phyloP scores from a whole-genome alignment of 64 coral and sea anemone genomes.

The Hydrozoanthus tunicans region DNA sequence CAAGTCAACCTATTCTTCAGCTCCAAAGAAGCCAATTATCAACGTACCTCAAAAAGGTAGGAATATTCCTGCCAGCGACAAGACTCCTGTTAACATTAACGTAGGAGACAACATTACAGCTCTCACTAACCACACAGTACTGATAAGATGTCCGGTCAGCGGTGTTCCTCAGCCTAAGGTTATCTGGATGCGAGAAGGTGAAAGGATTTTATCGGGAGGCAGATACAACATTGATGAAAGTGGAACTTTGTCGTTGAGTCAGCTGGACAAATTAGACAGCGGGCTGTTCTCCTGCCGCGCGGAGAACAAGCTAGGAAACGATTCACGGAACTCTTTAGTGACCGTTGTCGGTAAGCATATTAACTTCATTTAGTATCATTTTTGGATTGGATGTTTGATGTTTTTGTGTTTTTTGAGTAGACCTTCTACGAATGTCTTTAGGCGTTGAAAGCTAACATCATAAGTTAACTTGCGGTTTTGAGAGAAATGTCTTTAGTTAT shows the following conservation, averaged over 20 bases:
- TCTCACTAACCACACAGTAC: constrained; percentile 15
- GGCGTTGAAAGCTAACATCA: too few relatives aligned
- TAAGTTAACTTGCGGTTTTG: too few relatives aligned
- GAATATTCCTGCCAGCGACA: constrained; percentile 3
- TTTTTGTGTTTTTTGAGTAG: neutral
- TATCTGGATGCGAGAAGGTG: constrained; percentile 69
- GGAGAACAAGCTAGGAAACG: constrained; percentile 63
- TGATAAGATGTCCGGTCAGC: constrained; percentile 39
- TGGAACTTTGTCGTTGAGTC: constrained; percentile 60
- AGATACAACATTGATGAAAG: constrained; percentile 65
- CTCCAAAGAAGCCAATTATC: constrained; percentile 1
- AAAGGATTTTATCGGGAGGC: constrained; percentile 60
- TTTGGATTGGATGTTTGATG: neutral
- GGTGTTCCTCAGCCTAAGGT: constrained; percentile 25
- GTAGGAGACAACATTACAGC: constrained; percentile 39
- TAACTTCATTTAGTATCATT: neutral
- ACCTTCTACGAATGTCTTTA: too few relatives aligned
- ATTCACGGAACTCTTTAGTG: constrained; percentile 7
- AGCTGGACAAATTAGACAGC: constrained; percentile 49
- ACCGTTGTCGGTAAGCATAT: neutral
- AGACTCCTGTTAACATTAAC: constrained; percentile 15
- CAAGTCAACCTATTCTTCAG: neutral
- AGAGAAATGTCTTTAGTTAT: too few relatives aligned
- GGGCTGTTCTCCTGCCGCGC: constrained; percentile 63
- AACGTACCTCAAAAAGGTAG: neutral